These are phyloP conservation scores for Allobates femoralis DNA, from an alignment of 2,797 vertebrate species.

Conservation along the genomic window DNA sequence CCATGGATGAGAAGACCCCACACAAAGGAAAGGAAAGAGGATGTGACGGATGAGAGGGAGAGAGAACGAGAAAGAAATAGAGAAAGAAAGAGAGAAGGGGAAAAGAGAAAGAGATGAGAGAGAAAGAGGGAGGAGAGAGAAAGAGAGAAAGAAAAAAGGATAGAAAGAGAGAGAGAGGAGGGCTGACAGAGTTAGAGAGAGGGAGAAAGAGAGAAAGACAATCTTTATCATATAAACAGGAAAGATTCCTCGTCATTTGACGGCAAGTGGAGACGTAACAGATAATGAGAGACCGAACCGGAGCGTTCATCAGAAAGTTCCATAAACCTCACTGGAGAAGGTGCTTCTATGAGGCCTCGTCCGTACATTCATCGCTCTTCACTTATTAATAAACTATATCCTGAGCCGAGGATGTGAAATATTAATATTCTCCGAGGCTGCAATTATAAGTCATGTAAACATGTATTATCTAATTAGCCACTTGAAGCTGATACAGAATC, in stretches of 20 bases:
- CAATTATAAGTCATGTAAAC: slow-evolving; percentile 58
- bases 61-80: no score
- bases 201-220: no score
- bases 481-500: background rate
- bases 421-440: slow-evolving; percentile 48
- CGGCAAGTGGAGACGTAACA: background rate
- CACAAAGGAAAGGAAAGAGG: no score
- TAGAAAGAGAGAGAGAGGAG: no score
- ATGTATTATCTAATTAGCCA: slow-evolving; percentile 58
- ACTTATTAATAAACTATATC: slow-evolving; percentile 57
- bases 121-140: no score
- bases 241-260: background rate
- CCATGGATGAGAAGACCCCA: no score
- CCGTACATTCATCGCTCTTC: slow-evolving; percentile 1
- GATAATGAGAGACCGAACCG: background rate
- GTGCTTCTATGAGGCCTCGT: background rate
- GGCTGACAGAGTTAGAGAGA: no score
- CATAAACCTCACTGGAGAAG: background rate
- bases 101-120: no score
- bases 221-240: background rate
- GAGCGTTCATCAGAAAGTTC: background rate
- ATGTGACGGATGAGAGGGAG: no score
- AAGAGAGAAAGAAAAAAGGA: no score
- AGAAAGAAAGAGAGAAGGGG: no score
- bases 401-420: slow-evolving; percentile 36